Evolutionary conservation across 2,113 vertebrate genomes (phyloP), one percentile per base, ranked within the genome.

Genomic region (Lutjanus erythropterus): DNA sequence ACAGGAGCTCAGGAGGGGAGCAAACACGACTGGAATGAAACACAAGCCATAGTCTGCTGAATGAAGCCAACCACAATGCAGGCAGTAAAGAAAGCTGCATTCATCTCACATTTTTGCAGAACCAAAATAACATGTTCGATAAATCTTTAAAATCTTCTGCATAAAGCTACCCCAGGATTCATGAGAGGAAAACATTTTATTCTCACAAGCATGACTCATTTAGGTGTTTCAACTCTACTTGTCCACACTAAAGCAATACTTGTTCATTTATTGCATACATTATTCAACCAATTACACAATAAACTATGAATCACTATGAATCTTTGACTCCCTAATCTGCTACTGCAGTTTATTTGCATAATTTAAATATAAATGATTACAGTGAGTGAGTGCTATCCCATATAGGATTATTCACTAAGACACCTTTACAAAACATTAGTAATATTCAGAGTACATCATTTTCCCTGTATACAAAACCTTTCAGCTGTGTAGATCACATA

Each of bases 1-100:
- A 91, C 87, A 89, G 88, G 72, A 68, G 86, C 88, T 88, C 75
- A 64, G 86, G 88, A 87, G 91, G 84, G 79, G 65, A 86, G 82
- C 52, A 71, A 86, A 86, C 89, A 89, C 68, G 59, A 90, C 88
- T 87, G 80, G 88, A 93, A 92, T 93, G 82, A 92, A 91, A 87
- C 87, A 83, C 81, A 62, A 84, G 60, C 78, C 78, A 3, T 29
- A 70, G 75, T 73, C 88, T 82, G 78, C 84, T 73, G 81, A 87
- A 73, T 60, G 86, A 81, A 89, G 90, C 61, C 86, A 81, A 83
- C 70, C 58, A 52, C 84, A 81, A 55, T 25, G 75, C 66, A 49
- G 77, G 71, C 78, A 27, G 37, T n/a, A 52, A 78, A 81, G 53
- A 73, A 72, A 87, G 46, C 31, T 37, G 59, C 69, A 81, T 67